Evolutionary conservation across 2,113 vertebrate species (phyloP), one percentile per base, ranked within the genome.

Genomic region (Trichomycterus rosablanca): DNA sequence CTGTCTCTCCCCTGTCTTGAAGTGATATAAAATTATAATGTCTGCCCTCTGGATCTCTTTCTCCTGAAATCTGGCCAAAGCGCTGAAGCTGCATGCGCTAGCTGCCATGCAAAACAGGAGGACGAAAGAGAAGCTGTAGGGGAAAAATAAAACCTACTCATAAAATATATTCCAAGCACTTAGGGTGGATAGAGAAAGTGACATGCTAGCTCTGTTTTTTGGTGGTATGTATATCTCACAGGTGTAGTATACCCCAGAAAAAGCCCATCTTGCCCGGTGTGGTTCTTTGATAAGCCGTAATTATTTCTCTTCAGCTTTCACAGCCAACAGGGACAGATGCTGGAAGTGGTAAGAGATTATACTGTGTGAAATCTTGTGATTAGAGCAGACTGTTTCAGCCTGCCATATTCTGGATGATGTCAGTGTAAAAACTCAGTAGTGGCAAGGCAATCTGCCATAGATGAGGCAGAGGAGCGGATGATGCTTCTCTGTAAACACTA

Each of bases 51-150:
- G 77, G 77, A 74, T 61, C 48, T 74, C 45, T 73, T 66, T 28
- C 58, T 64, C 66, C 59, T 61, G 71, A 67, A 64, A 69, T 68
- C 61, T 52, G 59, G 72, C 63, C 71, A 67, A 88, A 91, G 77
- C 0, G 85, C 88, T 90, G 87, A 89, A 88, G 88, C 88, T 88
- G 88, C 87, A 86, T 83, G 87, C 86, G 86, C 83, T 85, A 79
- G 83, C 81, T 85, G 89, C 89, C 87, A 87, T 89, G 89, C 52
- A 84, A 80, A 81, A 51, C 80, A 39, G 50, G 39, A 66, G 51
- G 58, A 64, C 39, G 37, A 58, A 51, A 56, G 37, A 63, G 48
- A 63, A 32, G 53, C 52, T 63, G 32, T 23, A 22, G 18, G 72
- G 53, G 49, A 28, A 42, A 44, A 37, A 70, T 67, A 67, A 68